A percentile compares a stretch with the other conserved stretches of the same genome.
These are phyloP conservation scores for Raja brachyura DNA, from an alignment of 2,113 vertebrate species.

Conservation along the genomic window DNA sequence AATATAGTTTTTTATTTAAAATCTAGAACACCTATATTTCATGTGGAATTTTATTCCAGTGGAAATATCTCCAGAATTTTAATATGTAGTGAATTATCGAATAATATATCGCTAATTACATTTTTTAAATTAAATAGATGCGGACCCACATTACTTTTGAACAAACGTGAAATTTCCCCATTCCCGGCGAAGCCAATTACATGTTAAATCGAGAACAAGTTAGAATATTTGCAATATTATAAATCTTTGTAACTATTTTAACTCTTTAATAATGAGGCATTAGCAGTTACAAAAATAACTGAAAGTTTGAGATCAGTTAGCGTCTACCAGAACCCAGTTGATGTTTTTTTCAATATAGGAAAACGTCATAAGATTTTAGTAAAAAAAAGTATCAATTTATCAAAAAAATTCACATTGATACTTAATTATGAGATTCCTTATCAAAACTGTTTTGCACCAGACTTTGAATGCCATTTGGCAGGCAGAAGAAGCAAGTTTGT, in stretches of 20 bases:
- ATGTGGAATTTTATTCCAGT: neutral
- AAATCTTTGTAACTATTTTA: neutral
- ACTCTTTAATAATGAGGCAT: neutral
- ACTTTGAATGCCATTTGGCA: neutral
- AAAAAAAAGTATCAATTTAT: neutral
- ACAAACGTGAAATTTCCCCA: neutral
- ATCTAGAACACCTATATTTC: neutral
- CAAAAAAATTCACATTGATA: neutral
- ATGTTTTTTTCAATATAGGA: neutral
- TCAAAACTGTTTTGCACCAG: neutral
- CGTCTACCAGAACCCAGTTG: neutral
- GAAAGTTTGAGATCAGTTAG: neutral
- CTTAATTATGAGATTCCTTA: neutral
- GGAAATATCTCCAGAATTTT: neutral
- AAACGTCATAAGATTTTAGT: neutral
- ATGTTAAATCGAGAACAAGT: neutral
- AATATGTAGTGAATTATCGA: neutral
- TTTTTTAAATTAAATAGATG: neutral
- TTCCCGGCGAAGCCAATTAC: neutral
- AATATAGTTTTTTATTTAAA: neutral
- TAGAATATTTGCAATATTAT: neutral
- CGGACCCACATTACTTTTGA: neutral
- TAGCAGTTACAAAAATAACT: neutral
- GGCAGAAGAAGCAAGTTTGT: neutral
- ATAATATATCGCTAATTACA: neutral